phyloP scores from a whole-genome alignment of 1,140 invertebrate species.

The Cydia fagiglandana region DNA sequence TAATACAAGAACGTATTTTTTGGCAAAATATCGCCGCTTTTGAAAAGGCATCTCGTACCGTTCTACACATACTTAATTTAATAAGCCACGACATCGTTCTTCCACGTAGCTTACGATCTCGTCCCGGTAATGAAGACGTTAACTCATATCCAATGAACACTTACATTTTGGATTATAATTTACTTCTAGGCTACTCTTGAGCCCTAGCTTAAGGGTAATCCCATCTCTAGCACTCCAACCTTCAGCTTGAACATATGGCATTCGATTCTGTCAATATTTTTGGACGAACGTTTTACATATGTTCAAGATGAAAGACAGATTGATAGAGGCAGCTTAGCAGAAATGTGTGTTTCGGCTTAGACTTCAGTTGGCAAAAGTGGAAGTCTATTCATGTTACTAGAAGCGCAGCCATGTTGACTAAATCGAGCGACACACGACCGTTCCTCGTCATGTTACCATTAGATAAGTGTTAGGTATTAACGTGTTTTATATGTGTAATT shows the following conservation, averaged over 20 bases:
- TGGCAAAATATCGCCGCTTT: neutral
- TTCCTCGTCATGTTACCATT: conserved; percentile 78
- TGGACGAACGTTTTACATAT: neutral
- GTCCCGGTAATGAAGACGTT: conserved; percentile 12
- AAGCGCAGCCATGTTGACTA: conserved; percentile 5
- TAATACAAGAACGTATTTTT: neutral
- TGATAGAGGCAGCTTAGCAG: conserved; percentile 7
- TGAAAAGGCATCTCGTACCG: neutral
- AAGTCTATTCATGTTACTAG: neutral
- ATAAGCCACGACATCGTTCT: conserved; percentile 11
- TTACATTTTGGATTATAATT: conserved; percentile 4
- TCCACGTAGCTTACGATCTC: conserved; percentile 25
- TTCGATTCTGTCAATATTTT: neutral
- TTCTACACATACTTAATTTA: conserved; percentile 22
- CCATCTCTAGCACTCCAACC: neutral
- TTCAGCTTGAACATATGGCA: neutral
- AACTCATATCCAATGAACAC: conserved; percentile 12
- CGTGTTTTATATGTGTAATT: conserved; percentile 62
- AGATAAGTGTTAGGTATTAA: conserved; percentile 71
- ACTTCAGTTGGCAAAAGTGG: conserved; percentile 2
- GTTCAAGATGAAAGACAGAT: neutral
- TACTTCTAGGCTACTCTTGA: neutral
- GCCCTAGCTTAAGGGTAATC: neutral
- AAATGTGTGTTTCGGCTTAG: conserved; percentile 7
- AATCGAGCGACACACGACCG: conserved; percentile 67